A percentile compares a stretch with the other conserved stretches of the same genome.
Evolutionary conservation across 2,113 vertebrate species (phyloP).

Genomic region (Hemiscyllium ocellatum): DNA sequence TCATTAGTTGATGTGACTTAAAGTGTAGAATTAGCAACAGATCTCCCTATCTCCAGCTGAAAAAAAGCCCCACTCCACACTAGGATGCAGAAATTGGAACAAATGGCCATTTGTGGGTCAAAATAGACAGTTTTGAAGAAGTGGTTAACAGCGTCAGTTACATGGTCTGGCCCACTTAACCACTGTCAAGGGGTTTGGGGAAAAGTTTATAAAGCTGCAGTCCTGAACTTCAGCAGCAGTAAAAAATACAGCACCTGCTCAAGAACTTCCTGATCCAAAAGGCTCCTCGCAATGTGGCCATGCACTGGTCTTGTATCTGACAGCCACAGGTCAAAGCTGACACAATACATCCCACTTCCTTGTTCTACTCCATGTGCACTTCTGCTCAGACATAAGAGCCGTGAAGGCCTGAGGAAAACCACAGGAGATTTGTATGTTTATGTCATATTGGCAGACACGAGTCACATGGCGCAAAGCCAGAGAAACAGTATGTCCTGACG

Average conservation of each 20-base stretch:
- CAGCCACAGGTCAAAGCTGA: neutral
- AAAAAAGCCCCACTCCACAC: neutral
- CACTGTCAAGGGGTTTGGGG: neutral
- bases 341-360: neutral
- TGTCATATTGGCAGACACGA: neutral
- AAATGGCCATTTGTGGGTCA: neutral
- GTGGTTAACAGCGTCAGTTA: neutral
- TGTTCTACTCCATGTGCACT: neutral
- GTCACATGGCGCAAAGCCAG: neutral
- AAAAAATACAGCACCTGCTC: neutral
- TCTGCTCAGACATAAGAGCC: neutral
- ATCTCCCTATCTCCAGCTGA: neutral
- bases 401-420: neutral
- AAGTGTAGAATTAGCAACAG: neutral
- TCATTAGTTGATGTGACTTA: neutral
- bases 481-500: neutral
- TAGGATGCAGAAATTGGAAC: neutral
- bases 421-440: neutral
- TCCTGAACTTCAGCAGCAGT: too few species aligned
- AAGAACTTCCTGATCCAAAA: neutral
- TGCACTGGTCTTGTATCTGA: neutral
- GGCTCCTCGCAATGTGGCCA: neutral
- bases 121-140: neutral
- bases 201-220: neutral
- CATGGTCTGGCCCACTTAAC: neutral